Evolutionary conservation across 2,888 invertebrate genomes (phyloP), one percentile per base, ranked within the genome.

Genomic region (Drosophila macrospina): DNA sequence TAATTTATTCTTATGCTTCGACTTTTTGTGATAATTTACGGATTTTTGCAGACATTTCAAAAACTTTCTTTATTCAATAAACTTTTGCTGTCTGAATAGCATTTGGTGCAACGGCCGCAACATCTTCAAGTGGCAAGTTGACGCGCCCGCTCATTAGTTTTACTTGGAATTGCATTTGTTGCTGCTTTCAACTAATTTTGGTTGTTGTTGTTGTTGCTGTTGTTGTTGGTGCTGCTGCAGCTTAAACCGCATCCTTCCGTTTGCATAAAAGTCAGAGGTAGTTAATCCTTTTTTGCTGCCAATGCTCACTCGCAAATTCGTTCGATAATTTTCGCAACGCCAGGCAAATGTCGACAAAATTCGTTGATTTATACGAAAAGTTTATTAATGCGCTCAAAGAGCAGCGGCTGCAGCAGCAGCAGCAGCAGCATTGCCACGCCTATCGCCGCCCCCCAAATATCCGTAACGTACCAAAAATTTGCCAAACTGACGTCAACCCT

Each of bases 331-430:
- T 74, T 57, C 56, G 67, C 64, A 59, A 30, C 63, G 69, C 67
- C 69, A 68, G 50, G 65, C 68, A 86, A 83, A 74, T 78, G 84
- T 83, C 84, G 75, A 78, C 77, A 80, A 88, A 84, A 72, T 77
- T 64, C 85, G 57, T 85, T 85, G 85, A 89, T 87, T 89, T 89
- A 86, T 89, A 75, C 57, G 88, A 77, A 89, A 86, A 89, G 89
- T 89, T 83, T 83, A 83, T 86, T 83, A 86, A 83, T 75, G 80
- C 70, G 59, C 78, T 74, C 67, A 77, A 67, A 80, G 54, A 60
- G 75, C n/a, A 62, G 20, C n/a, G 30, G 26, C 13, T 15, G 36
- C 32, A 39, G 41, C 54, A 28, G 11, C 37, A 60, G 28, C 37
- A 60, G 28, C 67, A 61, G 54, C 45, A 20, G 20, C 20, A 37